Base-by-base conservation (phyloP, 2,888 invertebrate species). In the Calliphora vomitoria region DNA sequence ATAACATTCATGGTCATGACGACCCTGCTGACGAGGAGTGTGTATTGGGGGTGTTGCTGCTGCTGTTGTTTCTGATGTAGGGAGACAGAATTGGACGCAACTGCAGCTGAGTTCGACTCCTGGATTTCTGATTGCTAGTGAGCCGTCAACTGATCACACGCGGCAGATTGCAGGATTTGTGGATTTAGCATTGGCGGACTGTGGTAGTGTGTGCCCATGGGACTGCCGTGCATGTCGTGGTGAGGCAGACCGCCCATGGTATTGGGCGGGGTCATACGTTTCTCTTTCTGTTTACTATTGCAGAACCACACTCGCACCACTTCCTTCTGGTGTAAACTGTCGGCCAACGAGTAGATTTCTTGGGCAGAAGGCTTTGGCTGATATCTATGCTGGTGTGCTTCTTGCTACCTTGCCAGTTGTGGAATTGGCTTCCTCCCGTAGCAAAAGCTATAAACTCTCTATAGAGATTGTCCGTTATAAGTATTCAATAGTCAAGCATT, bases 251-350 rank as follows among this genome's bases (percentile, higher is more conserved):
- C 96, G 90, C 97, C 97, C 89, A 98, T 95, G 91, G 97, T 98
- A 94, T 98, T 98, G 88, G 98, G 98, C 90, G 99, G 99, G 92
- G 99, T 99, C 98, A 99, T 99, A 90, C 99, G 95, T 95, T 99
- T 99, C 95, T 99, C 98, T 94, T 99, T 99, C 94, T 99, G 98
- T 91, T 99, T 95, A 91, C 99, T 95, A 95, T 99, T 99, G 95
- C 99, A 99, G 95, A 99, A 99, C 99, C 99, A 99, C 92, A 99
- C 99, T 90, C 99, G 96, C 90, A 99, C 99, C 89, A 99, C 99
- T 94, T 99, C 99, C 94, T 99, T 99, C 94, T 99, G 95, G 94
- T 99, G 99, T 92, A 99, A 95, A 92, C 97, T 97, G 94, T 99
- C 99, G 88, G 99, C 99, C 90, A 99, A 95, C 87, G 96, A 95